Evolutionary conservation across 2,888 invertebrate species (phyloP), one percentile per base, ranked within the genome.

Genomic region (Euphydryas editha): DNA sequence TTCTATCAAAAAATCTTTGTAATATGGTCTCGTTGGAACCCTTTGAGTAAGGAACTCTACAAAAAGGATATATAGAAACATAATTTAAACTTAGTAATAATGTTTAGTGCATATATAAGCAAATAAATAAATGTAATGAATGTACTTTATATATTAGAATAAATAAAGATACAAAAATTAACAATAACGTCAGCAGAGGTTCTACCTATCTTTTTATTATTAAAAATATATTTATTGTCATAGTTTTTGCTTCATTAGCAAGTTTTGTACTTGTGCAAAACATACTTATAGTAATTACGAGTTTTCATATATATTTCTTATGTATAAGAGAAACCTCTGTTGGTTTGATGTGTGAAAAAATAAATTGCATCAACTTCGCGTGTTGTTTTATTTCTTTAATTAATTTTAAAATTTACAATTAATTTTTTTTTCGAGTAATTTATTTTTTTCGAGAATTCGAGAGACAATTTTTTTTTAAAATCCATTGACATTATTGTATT

Each of bases 231-330:
- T 62, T 49, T 46, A 46, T 13, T 13, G 47, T 49, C 42, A 61
- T 13, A 54, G 57, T 62, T 62, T 57, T 62, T 62, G 62, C 37
- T 49, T 51, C 21, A 24, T 24, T 21, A n/a, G 18, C 21, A 57
- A 46, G 36, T 57, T 56, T 37, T 62, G 47, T 47, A 18, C 21
- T 62, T 39, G 8, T 17, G 47, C 39, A n/a, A 49, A 62, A 62
- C 47, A 49, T 49, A 20, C 18, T 44, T 55, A 44, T 13, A 18
- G 37, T 46, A 24, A 62, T 62, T 55, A 55, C 20, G 6, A 62
- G 30, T 62, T 62, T 62, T 62, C 54, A 62, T 20, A 55, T 30
- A 42, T 37, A 60, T 30, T 30, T 30, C 17, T 49, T 8, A n/a
- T 6, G 18, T 8, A 20, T n/a, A 20, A 47, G 47, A 47, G 11